These are phyloP conservation scores for Megalops atlanticus DNA, from an alignment of 2,113 vertebrate species.

Conservation along the genomic window DNA sequence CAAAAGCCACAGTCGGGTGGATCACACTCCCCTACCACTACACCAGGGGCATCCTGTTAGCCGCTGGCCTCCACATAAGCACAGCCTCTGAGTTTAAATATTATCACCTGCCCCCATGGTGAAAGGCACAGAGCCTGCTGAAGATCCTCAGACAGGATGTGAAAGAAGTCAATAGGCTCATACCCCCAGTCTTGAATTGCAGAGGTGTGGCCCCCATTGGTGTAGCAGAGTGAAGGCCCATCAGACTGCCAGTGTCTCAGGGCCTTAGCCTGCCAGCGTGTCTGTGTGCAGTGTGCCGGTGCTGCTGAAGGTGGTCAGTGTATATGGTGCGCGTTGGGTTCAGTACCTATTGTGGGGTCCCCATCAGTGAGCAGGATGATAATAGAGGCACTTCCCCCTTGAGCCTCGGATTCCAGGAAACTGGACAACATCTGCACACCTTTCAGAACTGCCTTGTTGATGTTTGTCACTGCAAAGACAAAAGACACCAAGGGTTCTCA, in stretches of 20 bases:
- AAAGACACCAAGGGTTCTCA: no score
- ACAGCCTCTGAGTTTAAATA: not conserved
- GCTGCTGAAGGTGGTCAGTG: no score
- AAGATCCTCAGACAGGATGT: no score
- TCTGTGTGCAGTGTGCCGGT: not conserved
- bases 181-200: no score
- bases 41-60: no score
- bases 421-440: slow-evolving; percentile 78
- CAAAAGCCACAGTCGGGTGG: not conserved
- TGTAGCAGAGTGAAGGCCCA: no score
- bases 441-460: slow-evolving; percentile 78
- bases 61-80: not conserved
- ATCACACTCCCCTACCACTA: no score
- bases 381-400: slow-evolving; percentile 78
- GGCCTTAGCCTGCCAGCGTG: not conserved
- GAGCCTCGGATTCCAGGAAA: slow-evolving; percentile 53
- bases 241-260: no score
- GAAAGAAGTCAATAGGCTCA: no score
- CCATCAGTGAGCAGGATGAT: slow-evolving; percentile 93
- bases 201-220: no score
- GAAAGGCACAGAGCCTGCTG: not conserved
- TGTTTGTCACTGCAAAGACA: slow-evolving; percentile 77
- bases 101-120: not conserved
- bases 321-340: no score
- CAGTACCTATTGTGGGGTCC: slow-evolving; percentile 78